Base-by-base conservation (phyloP, 2,113 vertebrate genomes). In the Plestiodon gilberti region DNA sequence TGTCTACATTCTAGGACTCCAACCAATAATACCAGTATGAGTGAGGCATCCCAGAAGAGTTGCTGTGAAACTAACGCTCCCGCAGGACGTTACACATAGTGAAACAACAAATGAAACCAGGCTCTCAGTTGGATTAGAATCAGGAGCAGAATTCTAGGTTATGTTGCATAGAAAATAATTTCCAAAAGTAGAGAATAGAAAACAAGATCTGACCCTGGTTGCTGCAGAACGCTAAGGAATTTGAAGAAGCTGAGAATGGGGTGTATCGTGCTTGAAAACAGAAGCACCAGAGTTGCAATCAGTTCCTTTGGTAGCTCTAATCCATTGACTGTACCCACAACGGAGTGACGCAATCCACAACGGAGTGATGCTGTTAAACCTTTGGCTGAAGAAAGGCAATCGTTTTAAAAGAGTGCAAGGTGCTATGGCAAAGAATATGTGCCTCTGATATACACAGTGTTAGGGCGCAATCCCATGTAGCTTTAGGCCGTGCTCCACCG, bases 21-120 rank as follows among this genome's bases (percentile, higher is more conserved):
- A 90, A 88, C 28, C 3, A 86, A 80, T n/a, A n/a, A 2, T 30
- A 80, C 59, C 5, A 82, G 1, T 75, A 83, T 83, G 40, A 91
- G 88, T 87, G 0, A 71, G 8, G 40, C 30, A 85, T 64, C 3
- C 0, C 86, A 33, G 22, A 57, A 6, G 0, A 73, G 13, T 33
- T 25, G 2, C 18, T 33, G 30, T 78, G 75, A 86, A 84, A 61
- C 2, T 0, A 17, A 38, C 61, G 1, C 5, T 61, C 43, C 82
- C 7, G 1, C 15, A 84, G 23, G 67, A 71, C 22, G 22, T 14
- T 6, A 15, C 13, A 18, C n/a, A 2, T 20, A 52, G 20, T 30
- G 22, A 73, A 61, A 73, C 43, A n/a, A 64, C n/a, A 22, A 33
- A 15, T 93, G 77, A 90, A 93, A 86, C 83, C 62, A 76, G 85